Conservation (phyloP, 2,797 vertebrate genomes). For the Arnoldichthys spilopterus region DNA sequence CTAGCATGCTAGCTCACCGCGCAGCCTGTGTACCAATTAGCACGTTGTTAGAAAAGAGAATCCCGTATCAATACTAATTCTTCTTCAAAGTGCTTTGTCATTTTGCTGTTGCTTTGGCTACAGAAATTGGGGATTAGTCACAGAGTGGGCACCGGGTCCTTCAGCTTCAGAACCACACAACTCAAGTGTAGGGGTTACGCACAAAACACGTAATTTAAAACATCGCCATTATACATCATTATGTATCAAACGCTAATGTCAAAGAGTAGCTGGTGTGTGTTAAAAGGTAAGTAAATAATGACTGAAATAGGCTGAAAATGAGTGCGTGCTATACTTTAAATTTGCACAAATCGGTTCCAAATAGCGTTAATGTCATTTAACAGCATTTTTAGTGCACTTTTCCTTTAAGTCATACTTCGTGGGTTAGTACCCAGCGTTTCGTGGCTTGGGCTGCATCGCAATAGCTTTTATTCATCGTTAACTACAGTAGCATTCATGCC, state of each 20-base stretch:
- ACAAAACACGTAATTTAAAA: neutral
- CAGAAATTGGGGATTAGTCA: neutral
- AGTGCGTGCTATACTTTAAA: too few relatives aligned
- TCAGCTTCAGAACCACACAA: neutral
- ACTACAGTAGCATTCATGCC: too few relatives aligned
- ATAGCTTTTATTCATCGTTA: neutral
- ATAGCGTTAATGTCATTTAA: too few relatives aligned
- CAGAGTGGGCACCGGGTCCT: neutral
- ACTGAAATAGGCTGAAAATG: neutral
- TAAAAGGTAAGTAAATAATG: neutral
- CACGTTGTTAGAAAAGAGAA: conserved; percentile 5
- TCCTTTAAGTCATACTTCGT: too few relatives aligned
- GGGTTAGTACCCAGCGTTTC: too few relatives aligned
- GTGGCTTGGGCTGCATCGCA: neutral
- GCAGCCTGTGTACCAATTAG: neutral
- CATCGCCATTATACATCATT: too few relatives aligned
- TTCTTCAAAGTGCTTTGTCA: neutral
- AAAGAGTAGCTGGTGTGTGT: too few relatives aligned
- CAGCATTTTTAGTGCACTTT: too few relatives aligned
- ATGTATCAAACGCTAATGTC: too few relatives aligned
- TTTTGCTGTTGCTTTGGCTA: conserved; percentile 10
- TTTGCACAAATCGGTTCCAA: too few relatives aligned
- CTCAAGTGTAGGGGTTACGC: neutral
- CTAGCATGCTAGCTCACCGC: neutral
- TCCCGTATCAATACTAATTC: neutral